Percentiles rank a stretch among this genome's conserved stretches.
Conservation (phyloP, 2,888 invertebrate genomes). For the Anoplius nigerrimus region DNA sequence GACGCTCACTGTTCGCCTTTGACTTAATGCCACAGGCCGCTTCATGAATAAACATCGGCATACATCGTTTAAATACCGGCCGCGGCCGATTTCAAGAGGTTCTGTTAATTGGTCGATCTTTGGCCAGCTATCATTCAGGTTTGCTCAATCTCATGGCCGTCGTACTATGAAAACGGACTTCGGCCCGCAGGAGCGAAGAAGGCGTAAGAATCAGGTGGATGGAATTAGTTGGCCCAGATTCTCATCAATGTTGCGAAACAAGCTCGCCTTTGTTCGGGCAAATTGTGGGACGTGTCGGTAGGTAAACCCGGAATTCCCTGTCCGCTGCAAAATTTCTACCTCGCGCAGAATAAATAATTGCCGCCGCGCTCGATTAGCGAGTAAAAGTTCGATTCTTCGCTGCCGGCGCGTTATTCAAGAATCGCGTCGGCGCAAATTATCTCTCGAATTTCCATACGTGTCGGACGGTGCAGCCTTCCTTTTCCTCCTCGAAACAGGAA, state of each 20-base stretch:
- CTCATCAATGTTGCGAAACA: not conserved
- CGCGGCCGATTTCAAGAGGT: not conserved
- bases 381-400: too few relatives aligned
- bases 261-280: not conserved
- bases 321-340: not conserved
- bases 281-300: not conserved
- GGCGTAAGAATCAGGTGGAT: not conserved
- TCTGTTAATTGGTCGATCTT: slow-evolving; percentile 11
- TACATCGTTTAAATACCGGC: slow-evolving; percentile 7
- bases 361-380: too few relatives aligned
- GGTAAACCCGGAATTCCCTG: not conserved
- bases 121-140: not conserved
- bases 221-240: not conserved
- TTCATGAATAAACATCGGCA: slow-evolving; percentile 10
- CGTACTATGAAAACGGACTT: slow-evolving; percentile 1
- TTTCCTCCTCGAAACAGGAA: not conserved
- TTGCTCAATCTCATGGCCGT: not conserved
- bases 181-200: not conserved
- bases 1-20: too few relatives aligned
- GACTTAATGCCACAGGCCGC: too few relatives aligned
- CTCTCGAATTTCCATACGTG: too few relatives aligned
- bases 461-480: too few relatives aligned
- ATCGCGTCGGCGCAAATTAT: too few relatives aligned
- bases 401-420: too few relatives aligned
- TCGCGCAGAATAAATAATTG: too few relatives aligned